Base-by-base conservation (phyloP, 1,140 invertebrate species). In the Lucilia cuprina region DNA sequence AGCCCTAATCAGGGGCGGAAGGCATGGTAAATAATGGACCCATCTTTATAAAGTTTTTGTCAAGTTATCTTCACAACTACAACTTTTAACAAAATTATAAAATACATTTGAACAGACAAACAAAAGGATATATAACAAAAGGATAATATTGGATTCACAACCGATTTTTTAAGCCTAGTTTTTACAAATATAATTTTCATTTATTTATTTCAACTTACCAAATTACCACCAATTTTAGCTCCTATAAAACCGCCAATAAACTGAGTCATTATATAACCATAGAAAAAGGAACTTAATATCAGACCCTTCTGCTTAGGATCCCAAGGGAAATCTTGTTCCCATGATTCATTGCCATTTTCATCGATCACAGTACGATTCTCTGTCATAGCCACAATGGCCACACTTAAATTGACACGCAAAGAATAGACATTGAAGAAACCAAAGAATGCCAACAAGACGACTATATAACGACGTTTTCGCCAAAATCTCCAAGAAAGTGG, bases 391-490 rank as follows among this genome's bases (percentile, higher is more conserved):
- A 98, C 96, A 85, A 98, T 96, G 3, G 96, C 97, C 25, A 98
- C 95, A 82, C 96, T 97, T 17, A 98, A 92, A 91, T 98, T 98
- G 0, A 97, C 96, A 35, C 97, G 93, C 84, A 98, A 91, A 19
- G 96, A 94, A 91, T 98, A 98, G 0, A 96, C 94, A 87, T 97
- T 96, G 91, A 97, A 95, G 92, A 98, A 97, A 9, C 97, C 97
- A 85, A 98, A 93, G 90, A 98, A 97, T 0, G 96, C 95, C 85
- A 98, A 88, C 0, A 96, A 87, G 0, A 95, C 95, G 14, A 98
- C 94, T 50, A 96, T 88, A 87, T 96, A 94, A 75, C 96, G 92
- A 86, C 95, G 91, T 84, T 94, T 93, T 70, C 92, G 92, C 94
- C 95, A 96, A 89, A 95, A 95, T 83, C 92, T 93, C 94, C 94